phyloP scores from a whole-genome alignment of 2,113 vertebrate species.

The Rattus rattus region DNA sequence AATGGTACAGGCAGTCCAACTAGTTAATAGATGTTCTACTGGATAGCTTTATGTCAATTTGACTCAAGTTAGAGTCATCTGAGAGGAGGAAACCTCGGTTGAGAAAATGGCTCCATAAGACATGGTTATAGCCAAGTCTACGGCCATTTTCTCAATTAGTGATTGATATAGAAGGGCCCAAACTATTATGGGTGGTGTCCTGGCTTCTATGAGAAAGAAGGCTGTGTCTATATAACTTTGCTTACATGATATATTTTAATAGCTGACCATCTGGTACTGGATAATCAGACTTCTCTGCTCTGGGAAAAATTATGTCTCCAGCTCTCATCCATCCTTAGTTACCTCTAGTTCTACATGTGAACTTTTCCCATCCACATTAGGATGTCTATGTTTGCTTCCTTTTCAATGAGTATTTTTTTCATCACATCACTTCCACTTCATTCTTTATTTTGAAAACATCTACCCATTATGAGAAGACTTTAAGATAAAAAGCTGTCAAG shows the following conservation, averaged over 20 bases:
- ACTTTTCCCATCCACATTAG: too few species aligned
- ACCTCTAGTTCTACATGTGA: not conserved
- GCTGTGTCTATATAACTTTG: not conserved
- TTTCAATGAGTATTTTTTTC: conserved; percentile 65
- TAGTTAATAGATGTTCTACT: not conserved
- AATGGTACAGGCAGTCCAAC: not conserved
- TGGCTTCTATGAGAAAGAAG: not conserved
- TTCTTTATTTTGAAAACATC: not conserved
- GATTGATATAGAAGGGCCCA: not conserved
- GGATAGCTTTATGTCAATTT: not conserved
- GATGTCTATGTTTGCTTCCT: not conserved
- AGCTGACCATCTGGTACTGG: not conserved
- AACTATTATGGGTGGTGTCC: not conserved
- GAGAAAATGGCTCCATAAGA: not conserved
- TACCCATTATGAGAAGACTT: not conserved
- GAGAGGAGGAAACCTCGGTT: not conserved
- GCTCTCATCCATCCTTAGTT: not conserved
- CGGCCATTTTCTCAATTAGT: not conserved
- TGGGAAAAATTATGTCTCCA: not conserved
- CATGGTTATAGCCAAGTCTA: not conserved
- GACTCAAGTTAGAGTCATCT: not conserved
- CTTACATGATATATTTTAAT: not conserved
- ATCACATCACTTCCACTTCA: conserved; percentile 22
- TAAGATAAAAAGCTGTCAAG: not conserved
- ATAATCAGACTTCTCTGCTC: not conserved